A percentile compares a stretch with the other conserved stretches of the same genome.
Conservation (phyloP, 2,888 invertebrate genomes). For the Apotomis betuletana region DNA sequence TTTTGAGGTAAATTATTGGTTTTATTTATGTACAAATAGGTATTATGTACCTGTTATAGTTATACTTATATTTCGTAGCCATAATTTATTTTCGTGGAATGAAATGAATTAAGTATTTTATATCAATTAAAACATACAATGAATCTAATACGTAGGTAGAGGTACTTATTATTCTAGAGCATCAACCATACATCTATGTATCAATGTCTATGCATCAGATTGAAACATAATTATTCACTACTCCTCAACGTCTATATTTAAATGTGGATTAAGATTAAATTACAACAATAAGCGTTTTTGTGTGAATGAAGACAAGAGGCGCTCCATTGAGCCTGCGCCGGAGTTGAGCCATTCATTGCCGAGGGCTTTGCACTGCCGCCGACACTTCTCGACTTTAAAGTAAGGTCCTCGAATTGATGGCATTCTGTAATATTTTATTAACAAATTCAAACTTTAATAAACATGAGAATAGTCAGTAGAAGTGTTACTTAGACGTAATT, state of each 20-base stretch:
- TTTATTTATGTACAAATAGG: too few species aligned
- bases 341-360: conserved; percentile 17
- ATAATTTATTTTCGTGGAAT: too few species aligned
- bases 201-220: conserved; percentile 16
- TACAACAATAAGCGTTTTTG: conserved; percentile 32
- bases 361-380: conserved; percentile 24
- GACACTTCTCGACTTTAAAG: conserved; percentile 5
- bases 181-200: conserved; percentile 1
- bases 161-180: too few species aligned
- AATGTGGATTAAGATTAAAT: conserved; percentile 37
- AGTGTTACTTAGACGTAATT: too few species aligned
- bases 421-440: too few species aligned
- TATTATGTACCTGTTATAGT: too few species aligned
- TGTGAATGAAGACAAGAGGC: conserved; percentile 39
- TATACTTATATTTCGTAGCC: too few species aligned
- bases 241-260: conserved; percentile 31
- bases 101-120: too few species aligned
- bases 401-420: too few species aligned
- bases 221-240: conserved; percentile 21
- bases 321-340: conserved; percentile 29
- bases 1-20: too few species aligned
- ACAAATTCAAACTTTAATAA: too few species aligned
- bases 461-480: too few species aligned
- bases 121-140: not conserved
- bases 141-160: not conserved